Evolutionary conservation across 2,797 vertebrate species (phyloP), one percentile per base, ranked within the genome.

Genomic region (Pangasius larnaudii): DNA sequence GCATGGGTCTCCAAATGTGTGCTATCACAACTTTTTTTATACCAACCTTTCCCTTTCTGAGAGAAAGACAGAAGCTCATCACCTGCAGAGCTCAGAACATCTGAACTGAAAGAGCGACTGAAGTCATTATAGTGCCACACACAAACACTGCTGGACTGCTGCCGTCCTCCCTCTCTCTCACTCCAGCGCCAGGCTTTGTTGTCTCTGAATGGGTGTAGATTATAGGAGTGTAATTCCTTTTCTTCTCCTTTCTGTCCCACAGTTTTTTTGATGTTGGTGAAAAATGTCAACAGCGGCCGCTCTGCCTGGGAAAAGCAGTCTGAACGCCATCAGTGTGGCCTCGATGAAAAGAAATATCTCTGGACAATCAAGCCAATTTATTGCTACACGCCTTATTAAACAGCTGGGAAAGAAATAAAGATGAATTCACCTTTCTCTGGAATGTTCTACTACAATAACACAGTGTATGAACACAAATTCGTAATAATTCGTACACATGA

Each of bases 141-240:
- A 86, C 79, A 84, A 51, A 86, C 53, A 33, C 46, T 6, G 65
- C 63, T 53, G 27, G 53, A 87, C 78, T 42, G 74, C 67, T 14
- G 14, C 42, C 51, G 63, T 87, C 30, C 78, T 80, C 51, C 30
- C 78, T 80, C 51, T 39, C 72, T 9, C 39, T 53, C 88, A 51
- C 75, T 19, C 71, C 33, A 18, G 27, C 27, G n/a, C 58, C 22
- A 3, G 56, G 27, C 77, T 88, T 83, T 88, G 86, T 85, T 87
- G 82, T 85, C 80, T 46, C 49, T 82, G 67, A 81, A 86, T 51
- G 39, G 46, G 65, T 58, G 85, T 78, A 89, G 89, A 89, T 89
- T 87, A 89, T 58, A 89, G 67, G 89, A 49, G 22, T 79, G 61
- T 71, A 87, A 85, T 86, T 88, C 61, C 58, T 86, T 87, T 86